phyloP scores from a whole-genome alignment of 1,140 invertebrate genomes.

The Zaprionus vittiger region DNA sequence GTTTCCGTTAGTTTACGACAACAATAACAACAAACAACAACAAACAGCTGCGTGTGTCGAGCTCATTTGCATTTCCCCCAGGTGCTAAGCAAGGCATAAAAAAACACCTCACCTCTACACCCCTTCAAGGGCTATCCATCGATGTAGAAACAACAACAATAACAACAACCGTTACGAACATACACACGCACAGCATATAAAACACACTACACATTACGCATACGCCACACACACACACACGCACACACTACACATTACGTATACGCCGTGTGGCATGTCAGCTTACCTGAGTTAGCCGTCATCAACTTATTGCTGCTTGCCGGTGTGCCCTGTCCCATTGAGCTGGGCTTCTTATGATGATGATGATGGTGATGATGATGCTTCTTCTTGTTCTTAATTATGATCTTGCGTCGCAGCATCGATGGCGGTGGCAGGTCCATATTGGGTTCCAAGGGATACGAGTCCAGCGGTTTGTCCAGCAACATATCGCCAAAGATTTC shows the following conservation, averaged over 20 bases:
- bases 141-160: constrained; percentile 39
- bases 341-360: constrained; percentile 85
- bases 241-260: constrained; percentile 15
- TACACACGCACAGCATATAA: constrained; percentile 12
- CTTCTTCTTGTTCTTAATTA: constrained; percentile 99
- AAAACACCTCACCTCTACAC: not conserved
- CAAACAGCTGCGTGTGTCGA: constrained; percentile 55
- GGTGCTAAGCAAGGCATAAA: constrained; percentile 2
- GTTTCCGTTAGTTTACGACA: constrained; percentile 1
- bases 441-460: constrained; percentile 92
- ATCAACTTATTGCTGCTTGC: constrained; percentile 73
- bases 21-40: constrained; percentile 15
- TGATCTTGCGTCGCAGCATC: constrained; percentile 94
- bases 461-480: constrained; percentile 94
- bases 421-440: constrained; percentile 94
- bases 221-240: constrained; percentile 17
- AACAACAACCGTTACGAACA: constrained; percentile 30
- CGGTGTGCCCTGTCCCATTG: constrained; percentile 53
- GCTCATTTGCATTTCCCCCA: constrained; percentile 70
- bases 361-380: constrained; percentile 92
- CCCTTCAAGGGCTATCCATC: not conserved
- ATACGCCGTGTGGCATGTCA: constrained; percentile 23
- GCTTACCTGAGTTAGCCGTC: constrained; percentile 81
- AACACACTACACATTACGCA: constrained; percentile 6
- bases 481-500: constrained; percentile 98